Percentiles rank a stretch among this genome's conserved stretches.
Evolutionary conservation across 2,797 vertebrate species (phyloP).

Genomic region (Sciurus carolinensis): DNA sequence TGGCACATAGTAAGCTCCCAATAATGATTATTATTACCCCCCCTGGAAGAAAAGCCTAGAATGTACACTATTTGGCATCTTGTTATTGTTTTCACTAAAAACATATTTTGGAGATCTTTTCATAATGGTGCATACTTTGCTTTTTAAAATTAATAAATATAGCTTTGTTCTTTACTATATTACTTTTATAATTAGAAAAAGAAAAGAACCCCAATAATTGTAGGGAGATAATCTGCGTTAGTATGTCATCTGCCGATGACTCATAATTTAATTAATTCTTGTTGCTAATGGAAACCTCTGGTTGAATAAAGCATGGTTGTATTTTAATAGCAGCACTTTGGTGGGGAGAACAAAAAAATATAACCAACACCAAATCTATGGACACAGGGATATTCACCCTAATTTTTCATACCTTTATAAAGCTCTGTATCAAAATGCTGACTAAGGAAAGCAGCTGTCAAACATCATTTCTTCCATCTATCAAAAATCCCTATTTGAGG

Average conservation of each 20-base stretch:
- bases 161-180: conserved; percentile 72
- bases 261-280: conserved; percentile 86
- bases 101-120: conserved; percentile 57
- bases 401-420: conserved; percentile 70
- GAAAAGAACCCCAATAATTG: conserved; percentile 45
- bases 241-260: conserved; percentile 82
- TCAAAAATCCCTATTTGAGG: neutral
- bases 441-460: conserved; percentile 30
- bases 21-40: conserved; percentile 4
- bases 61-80: conserved; percentile 7
- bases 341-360: conserved; percentile 66
- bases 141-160: conserved; percentile 71
- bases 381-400: conserved; percentile 30
- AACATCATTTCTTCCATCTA: conserved; percentile 34
- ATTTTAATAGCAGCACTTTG: conserved; percentile 81
- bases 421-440: conserved; percentile 53
- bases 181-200: conserved; percentile 80
- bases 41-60: neutral
- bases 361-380: conserved; percentile 41
- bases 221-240: conserved; percentile 71
- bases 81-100: conserved; percentile 45
- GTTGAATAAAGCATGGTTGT: conserved; percentile 79
- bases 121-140: conserved; percentile 50
- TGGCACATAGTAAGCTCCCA: neutral
- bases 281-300: conserved; percentile 86